These are phyloP conservation scores for Echiichthys vipera DNA, from an alignment of 2,797 vertebrate species.

Conservation along the genomic window DNA sequence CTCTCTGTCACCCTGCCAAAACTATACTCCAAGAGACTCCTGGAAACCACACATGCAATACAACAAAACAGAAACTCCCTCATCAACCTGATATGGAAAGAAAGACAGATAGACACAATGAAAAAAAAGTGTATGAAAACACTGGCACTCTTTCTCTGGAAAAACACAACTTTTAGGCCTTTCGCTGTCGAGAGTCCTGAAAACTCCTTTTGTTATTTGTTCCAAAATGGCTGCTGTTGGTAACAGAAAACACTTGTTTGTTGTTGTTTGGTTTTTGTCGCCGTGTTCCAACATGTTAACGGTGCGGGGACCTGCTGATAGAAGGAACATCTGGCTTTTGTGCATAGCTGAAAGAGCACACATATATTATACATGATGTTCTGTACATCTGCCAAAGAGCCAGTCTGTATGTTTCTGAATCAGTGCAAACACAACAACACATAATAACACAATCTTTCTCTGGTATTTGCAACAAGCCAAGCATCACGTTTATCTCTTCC, in stretches of 20 bases:
- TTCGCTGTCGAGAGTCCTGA: slow-evolving; percentile 47
- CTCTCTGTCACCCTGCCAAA: slow-evolving; percentile 77
- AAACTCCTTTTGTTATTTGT: slow-evolving; percentile 70
- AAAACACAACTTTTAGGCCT: slow-evolving; percentile 56
- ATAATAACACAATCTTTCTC: slow-evolving; percentile 35
- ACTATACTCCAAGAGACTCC: slow-evolving; percentile 61
- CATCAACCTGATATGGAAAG: slow-evolving; percentile 57
- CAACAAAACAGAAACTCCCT: slow-evolving; percentile 66
- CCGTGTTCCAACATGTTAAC: slow-evolving; percentile 78
- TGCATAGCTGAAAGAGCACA: slow-evolving; percentile 82
- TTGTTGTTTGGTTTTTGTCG: slow-evolving; percentile 77
- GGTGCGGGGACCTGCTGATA: slow-evolving; percentile 67
- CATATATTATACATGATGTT: slow-evolving; percentile 86
- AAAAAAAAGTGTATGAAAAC: slow-evolving; percentile 16
- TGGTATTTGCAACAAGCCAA: slow-evolving; percentile 13
- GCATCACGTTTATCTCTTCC: not conserved
- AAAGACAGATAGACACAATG: slow-evolving; percentile 26
- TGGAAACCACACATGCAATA: slow-evolving; percentile 54
- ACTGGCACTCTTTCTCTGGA: slow-evolving; percentile 31
- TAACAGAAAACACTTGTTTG: slow-evolving; percentile 79
- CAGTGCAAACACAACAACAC: slow-evolving; percentile 65
- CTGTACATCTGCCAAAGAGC: slow-evolving; percentile 84
- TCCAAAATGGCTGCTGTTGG: slow-evolving; percentile 80
- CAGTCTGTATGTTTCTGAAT: slow-evolving; percentile 72
- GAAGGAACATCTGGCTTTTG: slow-evolving; percentile 86